Base-by-base conservation (phyloP, 2,888 invertebrate species). In the Lasioglossum pauxillum region DNA sequence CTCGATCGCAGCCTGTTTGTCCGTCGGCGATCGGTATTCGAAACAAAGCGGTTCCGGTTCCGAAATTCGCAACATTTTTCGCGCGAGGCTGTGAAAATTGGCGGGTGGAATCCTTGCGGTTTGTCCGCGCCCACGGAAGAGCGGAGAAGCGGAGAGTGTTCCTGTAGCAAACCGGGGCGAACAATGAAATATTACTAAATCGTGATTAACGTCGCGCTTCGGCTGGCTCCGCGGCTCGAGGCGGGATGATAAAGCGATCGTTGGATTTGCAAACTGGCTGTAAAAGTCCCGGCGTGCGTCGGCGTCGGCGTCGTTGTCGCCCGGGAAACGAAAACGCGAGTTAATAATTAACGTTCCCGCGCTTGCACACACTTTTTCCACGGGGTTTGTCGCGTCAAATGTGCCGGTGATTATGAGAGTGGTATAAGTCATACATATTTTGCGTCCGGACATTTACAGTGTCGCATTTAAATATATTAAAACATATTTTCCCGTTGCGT, bases 131-230 rank as follows among this genome's bases (percentile, higher is more conserved):
- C 44, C 53, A 35, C 49, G 57, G 49, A 8, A 23, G 23, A 53
- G 23, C 35, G 53, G 2, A 35, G 60, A 31, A 31, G 10, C 5
- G 27, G 27, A 3, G 35, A 1, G 46, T 16, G n/a, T 16, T 38
- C 38, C 31, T 14, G n/a, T 10, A 31, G 16, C 46, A 46, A 69
- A 75, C n/a, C 7, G 10, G 10, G 27, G 31, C 23, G 14, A 84
- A 83, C 83, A 74, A 77, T 79, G 79, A 57, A 73, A 73, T 67
- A 75, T 72, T 72, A 60, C 75, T 44, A 83, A 84, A 84, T 75
- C 78, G 82, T 41, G 69, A 71, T 77, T 67, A 57, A 27, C 57
- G 31, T 53, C 23, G 73, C 41, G 44, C 23, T 31, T 64, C 31
- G 64, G 31, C 27, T 16, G 31, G 27, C 31, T 27, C 2, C 31